Percentiles rank a stretch among this genome's conserved stretches.
Evolutionary conservation across 2,888 invertebrate species (phyloP).

Genomic region (Clanis bilineata): DNA sequence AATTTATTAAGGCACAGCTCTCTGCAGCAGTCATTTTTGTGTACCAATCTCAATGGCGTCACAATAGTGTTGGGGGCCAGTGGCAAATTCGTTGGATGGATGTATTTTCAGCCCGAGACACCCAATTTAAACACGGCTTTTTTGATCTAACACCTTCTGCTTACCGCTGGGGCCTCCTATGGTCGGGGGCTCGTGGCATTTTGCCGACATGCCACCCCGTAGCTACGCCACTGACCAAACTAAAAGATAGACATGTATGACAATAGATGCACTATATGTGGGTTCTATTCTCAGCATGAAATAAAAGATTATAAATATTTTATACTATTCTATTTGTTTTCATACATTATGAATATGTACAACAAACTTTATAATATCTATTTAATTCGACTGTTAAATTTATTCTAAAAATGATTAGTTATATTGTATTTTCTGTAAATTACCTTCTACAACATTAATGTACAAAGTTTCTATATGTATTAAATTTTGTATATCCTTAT

Average conservation of each 20-base stretch:
- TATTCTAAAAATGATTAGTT: not conserved
- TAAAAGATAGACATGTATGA: not conserved
- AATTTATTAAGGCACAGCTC: slow-evolving; percentile 9
- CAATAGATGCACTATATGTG: not conserved
- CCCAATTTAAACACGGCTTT: no score
- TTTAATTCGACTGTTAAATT: slow-evolving; percentile 1
- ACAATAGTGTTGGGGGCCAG: no score
- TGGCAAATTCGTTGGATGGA: no score
- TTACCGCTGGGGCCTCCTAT: no score
- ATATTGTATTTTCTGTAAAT: slow-evolving; percentile 12
- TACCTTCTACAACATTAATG: slow-evolving; percentile 7
- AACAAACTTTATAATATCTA: slow-evolving; percentile 5
- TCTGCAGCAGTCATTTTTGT: slow-evolving; percentile 15
- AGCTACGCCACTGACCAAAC: no score
- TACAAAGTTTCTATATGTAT: not conserved
- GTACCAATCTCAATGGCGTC: not conserved
- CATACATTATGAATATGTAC: slow-evolving; percentile 3
- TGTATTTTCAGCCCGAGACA: no score
- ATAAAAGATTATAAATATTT: not conserved
- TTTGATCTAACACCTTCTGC: no score
- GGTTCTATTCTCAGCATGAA: not conserved
- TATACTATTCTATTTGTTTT: slow-evolving; percentile 5
- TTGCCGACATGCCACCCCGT: no score
- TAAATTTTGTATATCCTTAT: not conserved
- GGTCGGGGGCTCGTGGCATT: no score